Conservation (phyloP, 2,113 vertebrate genomes). For the Prunella fulvescens region DNA sequence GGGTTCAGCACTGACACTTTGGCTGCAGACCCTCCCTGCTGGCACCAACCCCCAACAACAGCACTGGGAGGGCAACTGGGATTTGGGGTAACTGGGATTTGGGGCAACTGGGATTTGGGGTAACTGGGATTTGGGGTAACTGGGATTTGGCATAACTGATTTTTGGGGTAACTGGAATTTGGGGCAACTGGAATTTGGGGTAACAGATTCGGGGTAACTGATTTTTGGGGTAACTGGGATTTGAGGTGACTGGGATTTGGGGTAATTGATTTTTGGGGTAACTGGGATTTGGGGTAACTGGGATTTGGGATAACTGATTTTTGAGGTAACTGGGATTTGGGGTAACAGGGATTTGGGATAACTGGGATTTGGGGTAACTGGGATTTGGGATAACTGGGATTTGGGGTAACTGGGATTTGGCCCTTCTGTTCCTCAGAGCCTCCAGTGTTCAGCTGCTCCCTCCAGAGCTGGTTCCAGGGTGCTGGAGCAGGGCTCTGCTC, state of each 20-base stretch:
- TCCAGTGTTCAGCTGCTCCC: neutral
- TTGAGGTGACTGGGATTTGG: neutral
- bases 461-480: neutral
- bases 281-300: too few relatives aligned
- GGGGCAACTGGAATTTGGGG: neutral
- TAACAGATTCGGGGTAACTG: too few relatives aligned
- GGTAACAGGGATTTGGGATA: rapidly evolving
- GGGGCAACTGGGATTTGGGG: neutral
- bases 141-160: neutral
- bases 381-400: neutral
- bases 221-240: neutral
- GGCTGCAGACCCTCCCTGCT: neutral
- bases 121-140: neutral
- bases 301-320: too few relatives aligned
- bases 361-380: neutral
- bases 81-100: neutral
- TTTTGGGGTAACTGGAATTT: too few relatives aligned
- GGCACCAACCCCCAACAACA: neutral
- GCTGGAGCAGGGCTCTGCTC: neutral
- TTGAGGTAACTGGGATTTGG: neutral
- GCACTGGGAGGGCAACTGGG: neutral
- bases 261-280: neutral
- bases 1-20: neutral
- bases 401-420: neutral
- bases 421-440: neutral